Base-by-base conservation (phyloP, 2,888 invertebrate species). In the Lochmaea crataegi region DNA sequence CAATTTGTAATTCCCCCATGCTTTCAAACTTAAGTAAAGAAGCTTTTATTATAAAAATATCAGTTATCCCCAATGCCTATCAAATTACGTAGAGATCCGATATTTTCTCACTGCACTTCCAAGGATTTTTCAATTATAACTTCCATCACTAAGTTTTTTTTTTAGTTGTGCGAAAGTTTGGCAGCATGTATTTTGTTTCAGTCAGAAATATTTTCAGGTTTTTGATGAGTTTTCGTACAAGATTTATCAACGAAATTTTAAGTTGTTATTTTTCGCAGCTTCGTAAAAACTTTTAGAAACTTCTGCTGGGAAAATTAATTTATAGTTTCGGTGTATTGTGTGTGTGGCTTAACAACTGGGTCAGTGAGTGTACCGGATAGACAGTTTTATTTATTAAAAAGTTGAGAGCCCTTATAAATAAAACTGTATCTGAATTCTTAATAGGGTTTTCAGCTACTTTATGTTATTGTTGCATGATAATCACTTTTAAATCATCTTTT, bases 81-180 rank as follows among this genome's bases (percentile, higher is more conserved):
- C 16, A 53, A 18, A 53, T 53, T 16, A 16, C 53, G 7, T 10
- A 10, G 18, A 53, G 53, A 53, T 18, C 18, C 53, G 1, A 9
- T 18, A 53, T 53, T 9, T 16, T 53, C 18, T n/a, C 9, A 51
- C 7, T 16, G 5, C 51, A 51, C 51, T 51, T 51, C n/a, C n/a
- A n/a, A n/a, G 51, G 6, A n/a, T 14, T 51, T 51, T 16, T 51
- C 51, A 51, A 51, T 51, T 51, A 51, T 4, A 53, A 18, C 53
- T 53, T 53, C 16, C 51, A 48, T 48, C 14, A 48, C 18, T 53
- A 53, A n/a, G 16, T 16, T 51, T 53, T 53, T 53, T 53, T 53
- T 53, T 7, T 9, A 10, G 16, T 10, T 53, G 16, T 18, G n/a
- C 10, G 18, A 18, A 53, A 53, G 53, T 53, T 53, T 53, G 10